Conservation (phyloP, 2,797 vertebrate species). For the Aphelocoma californica region DNA sequence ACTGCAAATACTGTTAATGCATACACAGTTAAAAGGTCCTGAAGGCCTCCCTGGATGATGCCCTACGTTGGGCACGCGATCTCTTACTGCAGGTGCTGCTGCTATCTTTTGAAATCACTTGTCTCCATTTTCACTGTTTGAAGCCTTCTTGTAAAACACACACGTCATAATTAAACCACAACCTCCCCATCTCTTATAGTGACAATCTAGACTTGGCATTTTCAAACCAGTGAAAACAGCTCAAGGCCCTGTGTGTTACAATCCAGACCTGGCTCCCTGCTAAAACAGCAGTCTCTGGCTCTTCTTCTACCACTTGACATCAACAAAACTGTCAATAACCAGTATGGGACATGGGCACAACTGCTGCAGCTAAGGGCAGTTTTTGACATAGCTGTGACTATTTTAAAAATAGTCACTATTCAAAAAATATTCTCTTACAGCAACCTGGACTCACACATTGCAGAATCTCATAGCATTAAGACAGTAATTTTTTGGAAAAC, state of each 20-base stretch:
- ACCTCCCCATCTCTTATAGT: no score
- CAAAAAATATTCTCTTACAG: neutral
- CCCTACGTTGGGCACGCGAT: rapidly evolving
- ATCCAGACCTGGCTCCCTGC: neutral
- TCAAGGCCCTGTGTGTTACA: neutral
- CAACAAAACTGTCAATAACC: neutral
- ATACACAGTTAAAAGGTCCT: neutral
- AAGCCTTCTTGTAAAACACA: neutral
- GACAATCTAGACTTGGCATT: neutral
- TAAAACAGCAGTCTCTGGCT: neutral
- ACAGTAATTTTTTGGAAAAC: neutral
- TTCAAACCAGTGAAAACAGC: neutral
- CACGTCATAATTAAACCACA: neutral
- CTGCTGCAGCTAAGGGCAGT: neutral
- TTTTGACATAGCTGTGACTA: neutral
- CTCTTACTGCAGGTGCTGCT: neutral
- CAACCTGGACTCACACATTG: neutral
- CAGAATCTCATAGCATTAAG: neutral
- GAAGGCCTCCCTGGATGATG: neutral
- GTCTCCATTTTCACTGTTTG: neutral
- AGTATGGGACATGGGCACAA: neutral
- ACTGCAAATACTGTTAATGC: neutral
- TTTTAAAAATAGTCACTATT: neutral
- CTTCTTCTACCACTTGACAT: neutral
- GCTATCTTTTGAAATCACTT: neutral